phyloP scores from a whole-genome alignment of 2,797 vertebrate species.

The Labroides dimidiatus region DNA sequence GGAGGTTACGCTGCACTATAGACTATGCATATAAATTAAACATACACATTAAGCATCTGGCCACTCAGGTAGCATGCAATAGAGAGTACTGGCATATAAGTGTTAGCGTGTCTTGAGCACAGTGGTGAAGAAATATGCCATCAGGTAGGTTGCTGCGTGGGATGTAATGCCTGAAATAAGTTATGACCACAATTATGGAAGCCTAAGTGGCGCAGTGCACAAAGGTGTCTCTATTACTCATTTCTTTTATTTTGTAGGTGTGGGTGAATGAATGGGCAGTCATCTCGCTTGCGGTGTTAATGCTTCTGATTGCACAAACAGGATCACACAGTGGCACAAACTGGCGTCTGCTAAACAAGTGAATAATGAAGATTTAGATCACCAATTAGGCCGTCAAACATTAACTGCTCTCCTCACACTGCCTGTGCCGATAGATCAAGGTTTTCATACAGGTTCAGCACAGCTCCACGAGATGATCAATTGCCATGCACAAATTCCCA shows the following conservation, averaged over 20 bases:
- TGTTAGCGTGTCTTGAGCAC: constrained; percentile 24
- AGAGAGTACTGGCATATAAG: constrained; percentile 9
- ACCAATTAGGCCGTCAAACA: constrained; percentile 57
- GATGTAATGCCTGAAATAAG: constrained; percentile 57
- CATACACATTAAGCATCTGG: constrained; percentile 36
- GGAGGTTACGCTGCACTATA: not conserved
- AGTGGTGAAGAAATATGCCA: constrained; percentile 18
- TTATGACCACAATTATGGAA: constrained; percentile 63
- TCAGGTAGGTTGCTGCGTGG: constrained; percentile 46
- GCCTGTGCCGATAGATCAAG: constrained; percentile 51
- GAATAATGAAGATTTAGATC: constrained; percentile 74
- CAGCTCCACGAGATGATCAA: constrained; percentile 55
- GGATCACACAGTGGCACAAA: constrained; percentile 44
- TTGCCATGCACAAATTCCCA: constrained; percentile 45
- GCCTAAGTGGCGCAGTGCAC: constrained; percentile 43
- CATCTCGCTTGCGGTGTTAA: constrained; percentile 30
- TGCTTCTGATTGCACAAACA: constrained; percentile 51
- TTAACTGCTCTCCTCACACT: constrained; percentile 47
- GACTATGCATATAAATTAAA: constrained; percentile 46
- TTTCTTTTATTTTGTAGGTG: constrained; percentile 55
- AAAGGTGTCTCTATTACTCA: constrained; percentile 48
- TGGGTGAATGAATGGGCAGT: constrained; percentile 46
- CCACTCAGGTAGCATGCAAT: constrained; percentile 19
- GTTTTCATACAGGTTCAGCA: constrained; percentile 52
- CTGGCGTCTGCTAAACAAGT: constrained; percentile 51